phyloP scores from a whole-genome alignment of 2,113 vertebrate genomes.

The Ellobius talpinus region DNA sequence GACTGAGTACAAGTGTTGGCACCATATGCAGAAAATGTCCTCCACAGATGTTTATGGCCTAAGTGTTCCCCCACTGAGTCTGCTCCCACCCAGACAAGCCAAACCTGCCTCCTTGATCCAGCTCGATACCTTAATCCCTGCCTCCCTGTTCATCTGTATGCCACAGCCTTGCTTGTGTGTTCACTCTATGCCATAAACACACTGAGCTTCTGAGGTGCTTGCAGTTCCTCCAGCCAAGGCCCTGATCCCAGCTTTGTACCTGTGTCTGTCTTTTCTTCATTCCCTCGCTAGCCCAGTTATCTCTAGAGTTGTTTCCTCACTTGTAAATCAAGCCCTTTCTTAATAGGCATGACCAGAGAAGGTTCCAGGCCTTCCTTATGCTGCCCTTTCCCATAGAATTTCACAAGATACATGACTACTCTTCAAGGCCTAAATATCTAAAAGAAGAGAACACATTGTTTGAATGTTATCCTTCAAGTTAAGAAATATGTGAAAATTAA shows the following conservation, averaged over 20 bases:
- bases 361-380: not conserved
- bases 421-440: slow-evolving; percentile 20
- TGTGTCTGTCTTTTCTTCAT: not conserved
- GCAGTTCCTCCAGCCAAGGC: no score
- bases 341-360: slow-evolving; percentile 9
- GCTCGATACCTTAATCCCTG: rapidly evolving
- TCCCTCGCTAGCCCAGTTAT: not conserved
- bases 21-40: not conserved
- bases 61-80: not conserved
- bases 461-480: not conserved
- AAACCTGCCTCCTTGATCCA: not conserved
- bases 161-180: no score
- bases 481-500: slow-evolving; percentile 9
- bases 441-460: slow-evolving; percentile 13
- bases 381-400: not conserved
- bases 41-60: not conserved
- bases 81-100: not conserved
- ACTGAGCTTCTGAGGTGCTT: not conserved
- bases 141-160: not conserved
- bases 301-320: not conserved
- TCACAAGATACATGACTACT: slow-evolving; percentile 3
- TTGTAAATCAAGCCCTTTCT: slow-evolving; percentile 2
- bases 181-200: no score
- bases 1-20: not conserved
- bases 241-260: not conserved